These are phyloP conservation scores for Rhinolophus sinicus DNA, from an alignment of 2,113 vertebrate species.

Conservation along the genomic window DNA sequence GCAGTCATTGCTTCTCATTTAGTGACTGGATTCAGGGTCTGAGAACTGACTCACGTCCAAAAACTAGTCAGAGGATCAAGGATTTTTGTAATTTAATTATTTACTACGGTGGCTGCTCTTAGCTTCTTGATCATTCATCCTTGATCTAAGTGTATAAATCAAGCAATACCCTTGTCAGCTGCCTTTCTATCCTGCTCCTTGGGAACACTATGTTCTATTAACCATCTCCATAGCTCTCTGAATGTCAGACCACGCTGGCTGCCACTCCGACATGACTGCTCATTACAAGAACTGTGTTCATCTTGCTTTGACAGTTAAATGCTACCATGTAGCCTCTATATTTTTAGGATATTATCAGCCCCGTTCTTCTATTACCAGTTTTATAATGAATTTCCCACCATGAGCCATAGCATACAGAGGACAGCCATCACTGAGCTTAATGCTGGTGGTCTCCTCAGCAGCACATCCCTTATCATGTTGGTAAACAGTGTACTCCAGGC, in stretches of 20 bases:
- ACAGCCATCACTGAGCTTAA: not conserved
- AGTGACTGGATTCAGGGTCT: not conserved
- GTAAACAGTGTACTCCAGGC: not conserved
- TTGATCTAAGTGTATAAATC: not conserved
- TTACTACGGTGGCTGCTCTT: not conserved
- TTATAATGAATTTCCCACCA: not conserved
- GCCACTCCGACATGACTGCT: not conserved
- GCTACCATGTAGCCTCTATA: not conserved
- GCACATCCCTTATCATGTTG: not conserved
- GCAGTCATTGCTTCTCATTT: not conserved
- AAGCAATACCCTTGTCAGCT: not conserved
- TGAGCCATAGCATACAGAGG: not conserved
- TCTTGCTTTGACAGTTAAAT: not conserved
- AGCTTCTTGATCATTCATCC: not conserved
- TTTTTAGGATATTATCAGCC: not conserved
- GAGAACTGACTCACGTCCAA: not conserved
- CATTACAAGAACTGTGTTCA: not conserved
- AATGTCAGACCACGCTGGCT: not conserved
- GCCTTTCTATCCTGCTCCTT: not conserved
- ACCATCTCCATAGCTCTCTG: not conserved
- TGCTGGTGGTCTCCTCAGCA: not conserved
- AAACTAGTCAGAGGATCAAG: not conserved
- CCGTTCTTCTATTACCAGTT: not conserved
- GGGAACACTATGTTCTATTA: not conserved
- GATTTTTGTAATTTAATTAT: not conserved